Percentiles rank a stretch among this genome's conserved stretches.
phyloP scores from a whole-genome alignment of 2,113 vertebrate species.

The Ctenodactylus gundi region DNA sequence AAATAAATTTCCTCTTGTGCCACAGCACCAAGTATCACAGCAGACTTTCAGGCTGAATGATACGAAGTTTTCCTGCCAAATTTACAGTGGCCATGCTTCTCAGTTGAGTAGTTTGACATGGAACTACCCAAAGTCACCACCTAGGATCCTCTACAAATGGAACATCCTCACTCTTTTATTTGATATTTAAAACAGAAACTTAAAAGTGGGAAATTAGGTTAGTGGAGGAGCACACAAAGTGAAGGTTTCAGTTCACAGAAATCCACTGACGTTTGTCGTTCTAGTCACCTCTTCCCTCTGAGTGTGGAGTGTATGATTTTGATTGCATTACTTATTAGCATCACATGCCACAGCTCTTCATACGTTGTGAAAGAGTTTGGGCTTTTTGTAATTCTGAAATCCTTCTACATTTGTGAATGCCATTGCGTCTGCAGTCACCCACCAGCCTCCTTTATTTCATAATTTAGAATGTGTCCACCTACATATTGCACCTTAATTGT shows the following conservation, averaged over 20 bases:
- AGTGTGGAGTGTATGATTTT: not conserved
- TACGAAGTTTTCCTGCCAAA: not conserved
- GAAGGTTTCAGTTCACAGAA: slow-evolving; percentile 25
- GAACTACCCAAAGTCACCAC: not conserved
- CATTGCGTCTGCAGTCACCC: slow-evolving; percentile 43
- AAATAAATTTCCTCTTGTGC: not conserved
- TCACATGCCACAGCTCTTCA: not conserved
- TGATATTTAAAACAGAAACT: slow-evolving; percentile 24
- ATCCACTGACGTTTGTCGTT: not conserved
- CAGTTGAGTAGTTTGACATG: not conserved
- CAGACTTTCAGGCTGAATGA: not conserved
- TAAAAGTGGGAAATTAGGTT: not conserved
- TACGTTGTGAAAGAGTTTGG: not conserved
- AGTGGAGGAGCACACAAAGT: not conserved
- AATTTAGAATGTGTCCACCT: slow-evolving; percentile 76
- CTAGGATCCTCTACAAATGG: not conserved
- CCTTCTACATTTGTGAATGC: slow-evolving; percentile 54
- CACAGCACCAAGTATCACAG: not conserved
- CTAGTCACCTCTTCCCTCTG: not conserved
- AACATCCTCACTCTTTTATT: not conserved
- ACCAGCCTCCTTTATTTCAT: slow-evolving; percentile 78
- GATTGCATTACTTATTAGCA: not conserved
- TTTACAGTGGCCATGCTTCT: not conserved
- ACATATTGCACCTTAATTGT: slow-evolving; percentile 69
- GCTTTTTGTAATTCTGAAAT: not conserved